Evolutionary conservation across 2,113 vertebrate species (phyloP).

Genomic region (Macaca nemestrina): DNA sequence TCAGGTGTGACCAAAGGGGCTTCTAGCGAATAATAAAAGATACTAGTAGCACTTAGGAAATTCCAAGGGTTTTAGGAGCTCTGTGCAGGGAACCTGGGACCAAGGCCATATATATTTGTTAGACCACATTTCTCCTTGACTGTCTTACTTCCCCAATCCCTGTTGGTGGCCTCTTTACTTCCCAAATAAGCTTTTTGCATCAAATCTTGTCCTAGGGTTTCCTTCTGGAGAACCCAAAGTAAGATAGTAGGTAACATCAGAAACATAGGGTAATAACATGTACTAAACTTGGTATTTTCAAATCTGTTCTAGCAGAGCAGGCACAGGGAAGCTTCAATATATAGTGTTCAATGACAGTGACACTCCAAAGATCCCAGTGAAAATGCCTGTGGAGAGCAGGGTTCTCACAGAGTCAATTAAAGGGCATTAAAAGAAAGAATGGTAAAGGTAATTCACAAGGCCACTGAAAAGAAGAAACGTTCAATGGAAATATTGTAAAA

Average conservation of each 20-base stretch:
- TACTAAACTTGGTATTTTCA: not conserved
- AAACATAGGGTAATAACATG: accelerated
- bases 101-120: not conserved
- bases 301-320: not conserved
- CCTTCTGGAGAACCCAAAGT: not conserved
- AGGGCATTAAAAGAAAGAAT: not conserved
- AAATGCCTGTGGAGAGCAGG: not conserved
- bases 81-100: not conserved
- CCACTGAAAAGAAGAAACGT: not conserved
- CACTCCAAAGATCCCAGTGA: not conserved
- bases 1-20: not conserved
- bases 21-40: not conserved
- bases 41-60: not conserved
- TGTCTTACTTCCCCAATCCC: not conserved
- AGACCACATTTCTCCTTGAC: not conserved
- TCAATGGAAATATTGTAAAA: not conserved
- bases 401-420: not conserved
- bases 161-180: not conserved
- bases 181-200: not conserved
- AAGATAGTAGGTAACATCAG: not conserved
- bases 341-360: not conserved
- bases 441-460: not conserved
- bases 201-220: not conserved
- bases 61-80: not conserved
- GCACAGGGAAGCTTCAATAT: not conserved